Evolutionary conservation across 2,797 vertebrate species (phyloP).

Genomic region (Discoglossus pictus): DNA sequence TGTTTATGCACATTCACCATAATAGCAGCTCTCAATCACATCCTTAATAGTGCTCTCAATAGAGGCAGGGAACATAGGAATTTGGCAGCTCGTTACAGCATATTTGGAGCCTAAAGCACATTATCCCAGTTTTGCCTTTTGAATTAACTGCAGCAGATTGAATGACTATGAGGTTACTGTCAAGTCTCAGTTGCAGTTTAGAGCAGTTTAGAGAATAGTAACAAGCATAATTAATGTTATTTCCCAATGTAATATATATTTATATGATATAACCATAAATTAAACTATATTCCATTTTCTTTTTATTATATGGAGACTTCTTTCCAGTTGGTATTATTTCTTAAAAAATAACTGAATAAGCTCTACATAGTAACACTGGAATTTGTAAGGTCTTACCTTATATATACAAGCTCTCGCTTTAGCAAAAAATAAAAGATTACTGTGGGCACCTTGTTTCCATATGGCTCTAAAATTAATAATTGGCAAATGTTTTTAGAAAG

Average conservation of each 20-base stretch:
- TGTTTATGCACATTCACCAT: not conserved
- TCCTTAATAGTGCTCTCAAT: constrained; percentile 2
- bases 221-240: not conserved
- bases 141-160: constrained; percentile 29
- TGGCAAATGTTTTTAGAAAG: no score
- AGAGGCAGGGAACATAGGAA: not conserved
- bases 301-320: no score
- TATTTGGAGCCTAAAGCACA: constrained; percentile 25
- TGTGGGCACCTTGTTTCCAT: no score
- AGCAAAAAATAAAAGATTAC: no score
- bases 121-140: constrained; percentile 30
- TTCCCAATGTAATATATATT: not conserved
- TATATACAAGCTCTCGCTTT: no score
- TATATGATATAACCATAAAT: not conserved
- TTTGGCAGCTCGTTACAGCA: constrained; percentile 21
- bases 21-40: constrained; percentile 5
- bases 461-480: no score
- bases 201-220: not conserved
- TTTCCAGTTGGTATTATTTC: no score
- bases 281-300: no score
- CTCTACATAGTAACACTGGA: no score
- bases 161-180: constrained; percentile 2
- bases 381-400: no score
- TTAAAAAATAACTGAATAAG: no score
- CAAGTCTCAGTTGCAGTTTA: not conserved